Evolutionary conservation across 35 echinoderm and acorn worm genomes (phyloP), one percentile per base, ranked within the genome.

Genomic region (Patiria miniata): DNA sequence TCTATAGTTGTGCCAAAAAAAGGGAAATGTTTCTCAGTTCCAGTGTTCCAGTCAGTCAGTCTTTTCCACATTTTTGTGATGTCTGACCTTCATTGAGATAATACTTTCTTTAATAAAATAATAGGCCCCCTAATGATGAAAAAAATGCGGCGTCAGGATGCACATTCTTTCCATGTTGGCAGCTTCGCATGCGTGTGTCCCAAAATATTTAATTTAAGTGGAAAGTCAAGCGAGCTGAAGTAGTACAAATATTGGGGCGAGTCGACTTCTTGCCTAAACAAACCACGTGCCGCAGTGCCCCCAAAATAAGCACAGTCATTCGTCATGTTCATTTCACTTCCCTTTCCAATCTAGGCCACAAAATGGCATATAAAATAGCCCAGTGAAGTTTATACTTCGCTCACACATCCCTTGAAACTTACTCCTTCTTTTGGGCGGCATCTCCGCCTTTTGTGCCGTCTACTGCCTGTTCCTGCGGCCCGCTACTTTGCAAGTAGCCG

Each of bases 341-440:
- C 29, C 65, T 10, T 26, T 26, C 10, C n/a, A 73, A 73, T 26
- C 29, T 7, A 2, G 26, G 14, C 29, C 65, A 23, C 65, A 73
- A 73, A 28, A 2, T 34, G 2, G 29, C 65, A 28, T 16, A 22
- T 28, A 47, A 47, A 47, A 47, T 12, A 47, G 4, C 42, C 42
- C 4, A 32, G 26, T 73, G 29, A 1, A 7, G 26, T 7, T 34
- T 22, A 14, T 28, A 73, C 26, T 36, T 47, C 21, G 14, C n/a
- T 73, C 34, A 36, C 34, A 28, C 8, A 73, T 73, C 34, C 29
- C 65, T 23, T 32, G 65, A 22, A 73, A 73, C 65, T 73, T 36
- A 73, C 89, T 95, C 92, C 54, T 89, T 97, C 40, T 89, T 92
- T 15, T 51, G 36, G 21, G 84, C 50, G 32, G 39, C 79, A 55